Evolutionary conservation across 1,140 invertebrate genomes (phyloP).

Genomic region (Conus ventricosus): DNA sequence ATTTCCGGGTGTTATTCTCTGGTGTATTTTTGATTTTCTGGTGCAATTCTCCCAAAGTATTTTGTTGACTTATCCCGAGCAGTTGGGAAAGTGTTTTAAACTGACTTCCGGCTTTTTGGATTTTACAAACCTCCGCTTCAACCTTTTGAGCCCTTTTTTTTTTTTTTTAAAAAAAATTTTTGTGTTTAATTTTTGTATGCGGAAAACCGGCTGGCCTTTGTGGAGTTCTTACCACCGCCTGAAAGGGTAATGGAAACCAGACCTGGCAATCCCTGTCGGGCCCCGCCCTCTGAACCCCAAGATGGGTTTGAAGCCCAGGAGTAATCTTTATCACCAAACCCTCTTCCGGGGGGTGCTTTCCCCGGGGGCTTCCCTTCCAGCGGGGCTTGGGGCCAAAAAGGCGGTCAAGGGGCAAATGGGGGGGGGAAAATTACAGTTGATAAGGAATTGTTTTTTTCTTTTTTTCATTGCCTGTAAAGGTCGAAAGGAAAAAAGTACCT

Average conservation of each 20-base stretch:
- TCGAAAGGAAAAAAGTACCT: no score
- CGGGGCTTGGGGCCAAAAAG: slow-evolving; percentile 31
- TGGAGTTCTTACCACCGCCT: slow-evolving; percentile 2
- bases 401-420: slow-evolving; percentile 20
- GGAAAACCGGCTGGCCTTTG: background rate
- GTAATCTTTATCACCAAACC: slow-evolving; percentile 20
- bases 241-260: slow-evolving; percentile 28
- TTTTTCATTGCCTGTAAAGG: background rate
- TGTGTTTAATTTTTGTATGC: background rate
- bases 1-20: no score
- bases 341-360: slow-evolving; percentile 7
- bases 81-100: no score
- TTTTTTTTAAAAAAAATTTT: no score
- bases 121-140: no score
- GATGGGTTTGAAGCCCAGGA: slow-evolving; percentile 23
- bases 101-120: no score
- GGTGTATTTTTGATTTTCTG: no score
- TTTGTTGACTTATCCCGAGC: no score
- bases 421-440: background rate
- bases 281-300: slow-evolving; percentile 2
- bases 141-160: no score
- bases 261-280: slow-evolving; percentile 16
- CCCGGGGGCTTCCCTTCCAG: slow-evolving; percentile 6
- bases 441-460: background rate
- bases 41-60: no score